Percentiles rank a stretch among this genome's conserved stretches.
Conservation (phyloP, 2,888 invertebrate genomes). For the Halictus quadricinctus region DNA sequence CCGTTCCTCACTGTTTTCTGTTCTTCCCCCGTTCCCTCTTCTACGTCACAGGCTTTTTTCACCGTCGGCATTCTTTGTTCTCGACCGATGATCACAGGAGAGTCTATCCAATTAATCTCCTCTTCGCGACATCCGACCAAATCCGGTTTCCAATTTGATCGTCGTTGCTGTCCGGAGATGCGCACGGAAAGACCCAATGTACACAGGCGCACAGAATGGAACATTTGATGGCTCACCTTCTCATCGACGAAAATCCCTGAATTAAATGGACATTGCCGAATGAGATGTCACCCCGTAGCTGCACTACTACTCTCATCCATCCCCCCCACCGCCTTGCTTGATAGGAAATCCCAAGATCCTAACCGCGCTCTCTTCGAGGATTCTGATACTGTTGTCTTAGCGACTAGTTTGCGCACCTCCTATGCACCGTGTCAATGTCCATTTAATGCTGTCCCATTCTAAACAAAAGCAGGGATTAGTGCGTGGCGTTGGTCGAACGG, state of each 20-base stretch:
- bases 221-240: slow-evolving; percentile 68
- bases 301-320: slow-evolving; percentile 68
- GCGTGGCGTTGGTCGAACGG: slow-evolving; percentile 77
- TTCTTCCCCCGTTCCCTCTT: neutral
- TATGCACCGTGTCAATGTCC: slow-evolving; percentile 80
- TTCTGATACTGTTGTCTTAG: slow-evolving; percentile 52
- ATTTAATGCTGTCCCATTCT: slow-evolving; percentile 81
- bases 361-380: slow-evolving; percentile 56
- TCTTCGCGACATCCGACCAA: neutral
- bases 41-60: neutral
- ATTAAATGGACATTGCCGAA: slow-evolving; percentile 82
- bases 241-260: slow-evolving; percentile 71
- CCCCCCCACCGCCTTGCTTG: slow-evolving; percentile 71
- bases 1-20: neutral
- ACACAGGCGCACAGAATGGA: slow-evolving; percentile 48
- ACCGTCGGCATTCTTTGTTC: neutral
- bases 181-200: slow-evolving; percentile 18
- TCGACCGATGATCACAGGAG: neutral
- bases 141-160: neutral
- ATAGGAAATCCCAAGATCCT: slow-evolving; percentile 60
- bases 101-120: neutral
- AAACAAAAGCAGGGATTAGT: slow-evolving; percentile 72
- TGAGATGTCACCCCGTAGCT: slow-evolving; percentile 74
- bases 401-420: slow-evolving; percentile 73
- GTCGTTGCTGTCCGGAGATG: slow-evolving; percentile 4